Evolutionary conservation across 2,113 vertebrate species (phyloP), one percentile per base, ranked within the genome.

Genomic region (Beaufortia kweichowensis): DNA sequence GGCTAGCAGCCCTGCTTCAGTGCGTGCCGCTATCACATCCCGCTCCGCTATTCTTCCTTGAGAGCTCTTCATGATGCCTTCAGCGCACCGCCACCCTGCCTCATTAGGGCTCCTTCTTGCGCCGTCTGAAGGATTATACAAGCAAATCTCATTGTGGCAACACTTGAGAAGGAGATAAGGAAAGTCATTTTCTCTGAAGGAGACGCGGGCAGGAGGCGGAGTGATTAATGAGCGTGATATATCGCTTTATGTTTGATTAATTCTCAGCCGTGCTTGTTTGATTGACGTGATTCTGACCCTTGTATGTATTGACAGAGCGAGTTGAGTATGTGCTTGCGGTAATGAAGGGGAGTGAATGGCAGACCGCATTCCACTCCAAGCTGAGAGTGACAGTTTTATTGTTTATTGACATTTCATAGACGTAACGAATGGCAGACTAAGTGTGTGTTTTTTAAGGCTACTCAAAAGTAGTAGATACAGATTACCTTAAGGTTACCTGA

Each of bases 1-100:
- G 59, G 69, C 79, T 39, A 66, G 19, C 56, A 84, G 77, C 79
- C 71, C 78, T 75, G 77, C 62, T 61, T 84, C 76, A 78, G 79
- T 65, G 76, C 53, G 69, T 48, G 41, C 72, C 76, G 53, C 39
- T 50, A 59, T 84, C 76, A 29, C 41, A 61, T 76, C 67, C 77
- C 60, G 71, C 64, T 70, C 46, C 41, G 41, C 11, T 65, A 53
- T 82, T 75, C 29, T 75, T 83, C 77, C 68, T 82, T 48, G 70
- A 87, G 83, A 84, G 86, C 79, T 63, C 83, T 83, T 65, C 62
- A 78, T 26, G 73, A 21, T 7, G 8, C 23, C 33, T 33, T 67
- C 26, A 75, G 74, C 77, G 74, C 60, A 77, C 9, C 74, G 71
- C 23, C 28, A 77, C 53, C 72, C 12, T 33, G 79, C 48, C 74